These are phyloP conservation scores for rabbit (Oryctolagus cuniculus) DNA, from an alignment of 2,113 vertebrate genomes.

Conservation along the genomic window DNA sequence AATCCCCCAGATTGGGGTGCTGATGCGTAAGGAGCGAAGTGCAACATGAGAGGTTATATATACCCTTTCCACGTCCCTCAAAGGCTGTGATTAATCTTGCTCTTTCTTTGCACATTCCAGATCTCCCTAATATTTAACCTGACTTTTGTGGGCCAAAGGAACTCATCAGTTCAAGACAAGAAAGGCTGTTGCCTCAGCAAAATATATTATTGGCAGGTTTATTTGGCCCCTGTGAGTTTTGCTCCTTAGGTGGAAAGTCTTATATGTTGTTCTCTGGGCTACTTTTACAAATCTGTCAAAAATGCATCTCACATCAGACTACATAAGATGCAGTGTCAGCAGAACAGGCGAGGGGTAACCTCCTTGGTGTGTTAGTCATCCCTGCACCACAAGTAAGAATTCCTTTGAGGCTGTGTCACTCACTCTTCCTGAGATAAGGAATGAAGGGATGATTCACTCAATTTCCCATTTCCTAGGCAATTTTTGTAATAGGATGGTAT, in stretches of 20 bases:
- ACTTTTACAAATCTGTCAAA: neutral
- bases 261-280: neutral
- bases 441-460: neutral
- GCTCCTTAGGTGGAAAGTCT: neutral
- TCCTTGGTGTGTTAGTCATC: neutral
- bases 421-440: neutral
- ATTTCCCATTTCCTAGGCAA: constrained; percentile 15
- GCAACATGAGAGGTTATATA: neutral
- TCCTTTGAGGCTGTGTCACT: neutral
- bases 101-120: neutral
- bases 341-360: neutral
- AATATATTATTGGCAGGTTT: neutral
- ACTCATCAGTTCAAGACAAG: neutral
- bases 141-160: neutral
- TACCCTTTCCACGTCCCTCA: neutral
- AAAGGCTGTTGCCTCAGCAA: constrained; percentile 6
- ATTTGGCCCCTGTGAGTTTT: neutral
- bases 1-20: neutral
- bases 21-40: neutral
- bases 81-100: neutral
- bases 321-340: neutral
- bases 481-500: neutral
- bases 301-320: neutral
- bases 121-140: neutral
- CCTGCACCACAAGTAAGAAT: neutral